Conservation (phyloP, 2,113 vertebrate genomes). For the Hoplias malabaricus region DNA sequence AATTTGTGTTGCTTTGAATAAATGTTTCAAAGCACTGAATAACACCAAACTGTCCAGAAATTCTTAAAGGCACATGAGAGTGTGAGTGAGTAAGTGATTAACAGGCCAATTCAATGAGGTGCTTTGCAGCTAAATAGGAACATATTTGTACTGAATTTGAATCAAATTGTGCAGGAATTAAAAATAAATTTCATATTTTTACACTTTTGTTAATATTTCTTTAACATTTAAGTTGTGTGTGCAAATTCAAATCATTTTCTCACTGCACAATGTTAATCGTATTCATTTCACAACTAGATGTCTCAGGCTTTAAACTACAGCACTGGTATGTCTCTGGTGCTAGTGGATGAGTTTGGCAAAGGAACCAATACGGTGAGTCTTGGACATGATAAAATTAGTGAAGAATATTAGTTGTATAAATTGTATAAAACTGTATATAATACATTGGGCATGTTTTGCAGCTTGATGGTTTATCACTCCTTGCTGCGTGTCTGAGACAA, state of each 20-base stretch:
- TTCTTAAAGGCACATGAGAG: no score
- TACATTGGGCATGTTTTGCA: constrained; percentile 42
- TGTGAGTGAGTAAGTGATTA: no score
- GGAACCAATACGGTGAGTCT: constrained; percentile 90
- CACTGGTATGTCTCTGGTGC: constrained; percentile 86
- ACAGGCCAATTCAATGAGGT: no score
- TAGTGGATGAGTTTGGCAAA: constrained; percentile 98
- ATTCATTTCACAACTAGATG: constrained; percentile 66
- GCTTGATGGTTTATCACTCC: constrained; percentile 89
- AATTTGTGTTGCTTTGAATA: background rate
- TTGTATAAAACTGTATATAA: background rate
- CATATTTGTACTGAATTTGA: no score
- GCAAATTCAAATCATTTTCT: no score
- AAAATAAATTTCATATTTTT: no score
- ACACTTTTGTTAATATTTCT: no score
- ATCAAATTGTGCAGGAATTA: no score
- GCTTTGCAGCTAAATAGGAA: no score
- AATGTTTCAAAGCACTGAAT: background rate
- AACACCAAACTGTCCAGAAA: no score
- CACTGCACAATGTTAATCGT: no score
- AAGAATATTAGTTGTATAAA: background rate
- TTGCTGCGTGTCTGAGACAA: constrained; percentile 85
- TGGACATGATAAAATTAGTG: background rate
- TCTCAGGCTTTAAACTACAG: constrained; percentile 88
- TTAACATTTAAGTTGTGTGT: no score